Evolutionary conservation across 2,888 invertebrate genomes (phyloP).

Genomic region (Calephelis perditalis): DNA sequence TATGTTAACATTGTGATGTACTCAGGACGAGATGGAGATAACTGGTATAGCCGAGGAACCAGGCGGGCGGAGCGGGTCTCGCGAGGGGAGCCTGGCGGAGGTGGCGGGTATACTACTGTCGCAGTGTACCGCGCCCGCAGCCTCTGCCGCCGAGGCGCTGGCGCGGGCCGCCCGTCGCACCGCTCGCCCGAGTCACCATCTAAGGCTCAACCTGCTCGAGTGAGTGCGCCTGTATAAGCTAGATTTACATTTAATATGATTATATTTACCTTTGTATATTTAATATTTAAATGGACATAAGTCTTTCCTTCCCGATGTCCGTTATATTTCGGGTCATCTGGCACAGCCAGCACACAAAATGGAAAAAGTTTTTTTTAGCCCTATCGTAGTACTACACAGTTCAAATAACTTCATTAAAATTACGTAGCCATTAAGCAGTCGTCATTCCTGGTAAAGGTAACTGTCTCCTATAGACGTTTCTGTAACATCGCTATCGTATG

Average conservation of each 20-base stretch:
- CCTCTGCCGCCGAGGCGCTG: slow-evolving; percentile 60
- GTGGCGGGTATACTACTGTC: slow-evolving; percentile 46
- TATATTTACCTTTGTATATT: no score
- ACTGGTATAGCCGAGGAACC: slow-evolving; percentile 90
- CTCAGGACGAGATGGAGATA: slow-evolving; percentile 95
- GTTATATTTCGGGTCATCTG: no score
- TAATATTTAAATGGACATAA: no score
- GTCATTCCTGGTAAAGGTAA: no score
- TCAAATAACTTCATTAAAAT: no score
- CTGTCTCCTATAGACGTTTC: no score
- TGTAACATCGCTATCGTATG: no score
- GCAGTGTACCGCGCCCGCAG: slow-evolving; percentile 71
- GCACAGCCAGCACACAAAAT: no score
- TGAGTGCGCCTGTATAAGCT: slow-evolving; percentile 36
- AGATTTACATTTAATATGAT: neutral
- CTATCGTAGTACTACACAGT: no score
- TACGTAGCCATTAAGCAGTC: no score
- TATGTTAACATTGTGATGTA: neutral
- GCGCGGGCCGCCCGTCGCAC: slow-evolving; percentile 81
- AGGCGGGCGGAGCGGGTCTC: slow-evolving; percentile 54
- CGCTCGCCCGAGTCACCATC: slow-evolving; percentile 48
- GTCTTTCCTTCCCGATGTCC: no score
- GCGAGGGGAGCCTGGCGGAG: slow-evolving; percentile 39
- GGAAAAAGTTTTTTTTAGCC: no score
- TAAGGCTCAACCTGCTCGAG: slow-evolving; percentile 83